These are phyloP conservation scores for Nycticebus coucang DNA, from an alignment of 2,113 vertebrate genomes.

Conservation along the genomic window DNA sequence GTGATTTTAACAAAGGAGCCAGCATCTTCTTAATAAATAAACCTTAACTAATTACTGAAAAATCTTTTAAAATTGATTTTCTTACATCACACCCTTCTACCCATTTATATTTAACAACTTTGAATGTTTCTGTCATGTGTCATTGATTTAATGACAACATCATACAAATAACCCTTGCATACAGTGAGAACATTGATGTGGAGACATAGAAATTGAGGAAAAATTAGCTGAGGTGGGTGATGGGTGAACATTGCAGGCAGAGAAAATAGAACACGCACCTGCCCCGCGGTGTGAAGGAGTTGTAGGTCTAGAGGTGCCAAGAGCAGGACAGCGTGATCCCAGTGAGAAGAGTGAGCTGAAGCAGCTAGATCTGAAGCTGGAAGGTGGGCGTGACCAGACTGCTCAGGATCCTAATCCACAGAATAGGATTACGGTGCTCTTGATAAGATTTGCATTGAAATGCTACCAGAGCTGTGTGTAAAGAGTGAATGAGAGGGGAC, in stretches of 20 bases:
- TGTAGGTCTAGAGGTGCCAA: background rate
- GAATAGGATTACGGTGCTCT: background rate
- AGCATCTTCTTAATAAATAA: background rate
- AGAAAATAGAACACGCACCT: too few relatives aligned
- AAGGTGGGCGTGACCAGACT: background rate
- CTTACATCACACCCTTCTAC: accelerated
- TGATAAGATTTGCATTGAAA: background rate
- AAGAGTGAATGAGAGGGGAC: background rate
- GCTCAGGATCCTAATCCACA: background rate
- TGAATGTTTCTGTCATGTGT: background rate
- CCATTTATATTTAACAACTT: background rate
- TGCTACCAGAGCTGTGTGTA: background rate
- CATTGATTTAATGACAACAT: background rate
- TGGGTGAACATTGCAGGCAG: background rate
- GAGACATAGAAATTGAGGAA: background rate
- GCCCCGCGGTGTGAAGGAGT: background rate
- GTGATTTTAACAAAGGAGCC: background rate
- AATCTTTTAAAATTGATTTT: background rate
- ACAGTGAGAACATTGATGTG: background rate
- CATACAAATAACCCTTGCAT: background rate
- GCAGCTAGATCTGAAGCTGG: background rate
- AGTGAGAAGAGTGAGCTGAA: background rate
- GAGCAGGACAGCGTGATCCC: background rate
- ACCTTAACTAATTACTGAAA: background rate
- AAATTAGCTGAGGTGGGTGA: background rate